Conservation (phyloP, 2,888 invertebrate species). For the Apomyelois bistriatella region DNA sequence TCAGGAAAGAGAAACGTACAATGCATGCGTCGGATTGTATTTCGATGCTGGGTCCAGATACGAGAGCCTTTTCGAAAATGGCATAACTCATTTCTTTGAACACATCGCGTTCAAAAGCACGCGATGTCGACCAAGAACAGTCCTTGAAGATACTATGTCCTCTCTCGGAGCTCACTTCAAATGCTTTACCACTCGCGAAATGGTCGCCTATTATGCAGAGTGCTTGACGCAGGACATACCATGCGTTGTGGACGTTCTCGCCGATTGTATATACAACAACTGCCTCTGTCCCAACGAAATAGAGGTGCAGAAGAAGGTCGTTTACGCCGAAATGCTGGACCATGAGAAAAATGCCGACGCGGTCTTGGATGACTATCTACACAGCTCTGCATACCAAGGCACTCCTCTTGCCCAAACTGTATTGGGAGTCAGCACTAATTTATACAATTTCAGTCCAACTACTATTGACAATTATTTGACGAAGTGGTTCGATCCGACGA, state of each 20-base stretch:
- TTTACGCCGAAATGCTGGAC: conserved; percentile 49
- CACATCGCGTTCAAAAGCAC: conserved; percentile 58
- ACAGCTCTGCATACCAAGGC: conserved; percentile 69
- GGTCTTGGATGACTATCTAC: conserved; percentile 68
- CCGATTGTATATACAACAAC: conserved; percentile 39
- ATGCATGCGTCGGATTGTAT: conserved; percentile 45
- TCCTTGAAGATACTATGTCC: conserved; percentile 30
- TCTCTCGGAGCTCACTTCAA: conserved; percentile 36
- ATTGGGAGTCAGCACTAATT: conserved; percentile 43
- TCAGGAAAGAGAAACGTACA: conserved; percentile 34
- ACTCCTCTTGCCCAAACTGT: conserved; percentile 59
- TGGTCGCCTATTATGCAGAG: conserved; percentile 44
- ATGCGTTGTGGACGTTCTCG: conserved; percentile 32
- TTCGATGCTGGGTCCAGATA: conserved; percentile 53
- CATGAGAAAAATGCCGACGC: conserved; percentile 50
- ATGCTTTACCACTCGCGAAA: conserved; percentile 47
- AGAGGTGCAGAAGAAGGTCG: conserved; percentile 38
- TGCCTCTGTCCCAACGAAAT: conserved; percentile 39
- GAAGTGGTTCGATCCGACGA: conserved; percentile 42
- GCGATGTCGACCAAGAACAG: conserved; percentile 22
- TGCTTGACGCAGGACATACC: conserved; percentile 27
- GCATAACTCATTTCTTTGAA: conserved; percentile 59
- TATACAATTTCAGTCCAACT: background rate
- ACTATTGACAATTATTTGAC: background rate
- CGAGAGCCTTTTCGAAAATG: conserved; percentile 48